Evolutionary conservation across 2,113 vertebrate genomes (phyloP).

Genomic region (Perccottus glenii): DNA sequence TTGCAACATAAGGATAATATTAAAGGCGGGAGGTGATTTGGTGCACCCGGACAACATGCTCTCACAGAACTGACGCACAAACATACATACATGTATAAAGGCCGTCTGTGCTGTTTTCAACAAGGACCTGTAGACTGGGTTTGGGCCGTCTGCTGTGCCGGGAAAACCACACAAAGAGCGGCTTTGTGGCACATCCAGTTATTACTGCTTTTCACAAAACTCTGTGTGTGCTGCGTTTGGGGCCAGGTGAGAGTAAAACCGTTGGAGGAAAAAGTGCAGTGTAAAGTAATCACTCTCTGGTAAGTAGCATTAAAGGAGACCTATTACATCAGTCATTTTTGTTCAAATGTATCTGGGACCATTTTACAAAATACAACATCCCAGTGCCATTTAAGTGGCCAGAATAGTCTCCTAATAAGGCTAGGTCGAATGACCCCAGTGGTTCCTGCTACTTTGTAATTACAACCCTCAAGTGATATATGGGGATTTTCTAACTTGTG

Average conservation of each 20-base stretch:
- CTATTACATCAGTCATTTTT: not conserved
- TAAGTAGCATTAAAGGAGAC: not conserved
- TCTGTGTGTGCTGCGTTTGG: constrained; percentile 46
- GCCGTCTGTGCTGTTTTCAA: constrained; percentile 43
- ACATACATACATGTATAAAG: constrained; percentile 28
- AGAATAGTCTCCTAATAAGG: too few relatives aligned
- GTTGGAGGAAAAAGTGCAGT: constrained; percentile 2
- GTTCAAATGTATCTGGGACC: not conserved
- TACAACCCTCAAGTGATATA: too few relatives aligned
- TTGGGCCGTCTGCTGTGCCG: constrained; percentile 38
- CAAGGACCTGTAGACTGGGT: constrained; percentile 53
- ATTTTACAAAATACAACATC: too few relatives aligned
- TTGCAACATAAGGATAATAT: constrained; percentile 24
- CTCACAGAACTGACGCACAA: constrained; percentile 9
- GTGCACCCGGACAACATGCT: constrained; percentile 10
- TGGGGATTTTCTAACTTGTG: too few relatives aligned
- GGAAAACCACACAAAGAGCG: constrained; percentile 56
- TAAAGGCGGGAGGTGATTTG: constrained; percentile 27
- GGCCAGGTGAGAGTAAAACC: constrained; percentile 44
- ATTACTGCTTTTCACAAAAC: constrained; percentile 65
- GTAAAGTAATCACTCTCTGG: constrained; percentile 4
- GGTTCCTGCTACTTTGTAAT: too few relatives aligned
- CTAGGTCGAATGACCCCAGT: too few relatives aligned
- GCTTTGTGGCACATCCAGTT: constrained; percentile 52
- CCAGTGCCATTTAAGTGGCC: not conserved